Percentiles rank a stretch among this genome's conserved stretches.
Conservation (phyloP, 2,113 vertebrate genomes). For the Orycteropus afer region DNA sequence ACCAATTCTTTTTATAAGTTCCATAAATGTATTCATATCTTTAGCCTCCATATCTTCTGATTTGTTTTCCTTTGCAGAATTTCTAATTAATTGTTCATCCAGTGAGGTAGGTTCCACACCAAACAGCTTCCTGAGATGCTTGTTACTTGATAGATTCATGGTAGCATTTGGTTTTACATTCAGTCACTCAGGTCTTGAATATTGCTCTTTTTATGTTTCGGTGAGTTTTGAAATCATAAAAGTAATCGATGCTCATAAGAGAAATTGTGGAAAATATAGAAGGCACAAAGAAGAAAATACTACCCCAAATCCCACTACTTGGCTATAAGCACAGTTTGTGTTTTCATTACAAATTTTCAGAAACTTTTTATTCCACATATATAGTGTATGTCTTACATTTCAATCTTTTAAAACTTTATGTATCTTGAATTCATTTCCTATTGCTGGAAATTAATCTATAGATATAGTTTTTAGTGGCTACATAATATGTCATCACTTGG, state of each 20-base stretch:
- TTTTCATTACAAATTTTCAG: not conserved
- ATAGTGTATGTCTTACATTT: not conserved
- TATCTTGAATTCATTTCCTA: not conserved
- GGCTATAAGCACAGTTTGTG: not conserved
- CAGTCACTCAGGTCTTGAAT: not conserved
- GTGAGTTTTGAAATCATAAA: not conserved
- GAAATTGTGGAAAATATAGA: not conserved
- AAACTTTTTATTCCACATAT: not conserved
- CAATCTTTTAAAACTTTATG: not conserved
- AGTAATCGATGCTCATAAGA: not conserved
- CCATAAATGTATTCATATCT: not conserved
- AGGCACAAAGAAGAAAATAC: not conserved
- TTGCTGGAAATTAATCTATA: not conserved
- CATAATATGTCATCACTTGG: not conserved
- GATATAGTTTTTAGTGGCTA: not conserved
- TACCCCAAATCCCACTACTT: not conserved
- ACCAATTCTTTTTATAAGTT: too few species aligned
- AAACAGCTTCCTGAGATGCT: not conserved
- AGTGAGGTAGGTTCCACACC: not conserved
- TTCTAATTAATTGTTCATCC: not conserved
- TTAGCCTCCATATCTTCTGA: not conserved
- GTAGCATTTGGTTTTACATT: not conserved
- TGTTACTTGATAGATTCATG: too few species aligned
- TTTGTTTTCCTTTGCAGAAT: constrained; percentile 9
- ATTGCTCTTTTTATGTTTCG: not conserved